phyloP scores from a whole-genome alignment of 2,797 vertebrate species.

The Takifugu rubripes region DNA sequence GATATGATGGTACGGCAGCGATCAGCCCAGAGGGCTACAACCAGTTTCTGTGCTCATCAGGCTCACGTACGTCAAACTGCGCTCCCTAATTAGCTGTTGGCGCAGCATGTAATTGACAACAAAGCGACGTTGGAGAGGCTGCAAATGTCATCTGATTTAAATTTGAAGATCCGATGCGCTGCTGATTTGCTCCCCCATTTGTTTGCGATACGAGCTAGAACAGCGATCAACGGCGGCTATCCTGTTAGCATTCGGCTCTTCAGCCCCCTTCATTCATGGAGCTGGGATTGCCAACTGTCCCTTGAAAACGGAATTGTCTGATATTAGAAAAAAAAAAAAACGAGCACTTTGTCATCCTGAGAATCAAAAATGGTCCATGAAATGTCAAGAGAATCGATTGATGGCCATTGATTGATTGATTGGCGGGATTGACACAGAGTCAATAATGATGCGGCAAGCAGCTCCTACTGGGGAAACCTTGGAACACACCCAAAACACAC shows the following conservation, averaged over 20 bases:
- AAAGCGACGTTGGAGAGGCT: slow-evolving; percentile 39
- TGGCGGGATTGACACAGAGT: too few relatives aligned
- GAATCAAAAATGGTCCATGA: too few relatives aligned
- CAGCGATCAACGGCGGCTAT: slow-evolving; percentile 25
- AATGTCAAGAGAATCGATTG: too few relatives aligned
- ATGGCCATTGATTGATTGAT: too few relatives aligned
- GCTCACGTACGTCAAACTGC: slow-evolving; percentile 13
- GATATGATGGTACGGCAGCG: not conserved
- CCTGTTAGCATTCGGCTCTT: slow-evolving; percentile 44
- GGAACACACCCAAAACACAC: too few relatives aligned
- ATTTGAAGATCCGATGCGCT: slow-evolving; percentile 45
- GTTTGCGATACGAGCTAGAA: slow-evolving; percentile 17
- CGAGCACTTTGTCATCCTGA: too few relatives aligned
- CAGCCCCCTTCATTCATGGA: slow-evolving; percentile 46
- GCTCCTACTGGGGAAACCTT: too few relatives aligned
- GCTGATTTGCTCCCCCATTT: slow-evolving; percentile 57
- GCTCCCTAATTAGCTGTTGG: slow-evolving; percentile 57
- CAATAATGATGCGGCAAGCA: too few relatives aligned
- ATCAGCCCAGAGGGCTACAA: too few relatives aligned
- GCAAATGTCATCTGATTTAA: slow-evolving; percentile 53
- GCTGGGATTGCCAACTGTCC: slow-evolving; percentile 27
- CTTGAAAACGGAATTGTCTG: too few relatives aligned
- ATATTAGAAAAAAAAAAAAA: too few relatives aligned
- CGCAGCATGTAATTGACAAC: slow-evolving; percentile 49
- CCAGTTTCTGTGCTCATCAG: too few relatives aligned